Percentiles rank a stretch among this genome's conserved stretches.
phyloP scores from a whole-genome alignment of 2,113 vertebrate genomes.

The human region GRCh38 chr12:67356001-67356500 shows the following conservation, averaged over 20 bases:
- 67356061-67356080: fast-evolving
- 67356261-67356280: background rate
- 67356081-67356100: background rate
- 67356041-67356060: slow-evolving; percentile 64
- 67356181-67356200: background rate
- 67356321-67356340: background rate
- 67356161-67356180: background rate
- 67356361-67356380: background rate
- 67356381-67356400: background rate
- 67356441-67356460: background rate
- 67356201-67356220: background rate
- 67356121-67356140: background rate
- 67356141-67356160: background rate
- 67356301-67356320: background rate
- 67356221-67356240: background rate
- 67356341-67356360: background rate
- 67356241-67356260: background rate
- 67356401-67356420: background rate
- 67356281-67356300: background rate
- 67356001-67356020: slow-evolving; percentile 29
- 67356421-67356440: background rate
- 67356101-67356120: background rate
- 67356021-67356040: slow-evolving; percentile 84
- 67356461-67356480: background rate
- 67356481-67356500: background rate